Percentiles rank a stretch among this genome's conserved stretches.
Evolutionary conservation across 2,888 invertebrate species (phyloP).

Genomic region (Watsonalla binaria): DNA sequence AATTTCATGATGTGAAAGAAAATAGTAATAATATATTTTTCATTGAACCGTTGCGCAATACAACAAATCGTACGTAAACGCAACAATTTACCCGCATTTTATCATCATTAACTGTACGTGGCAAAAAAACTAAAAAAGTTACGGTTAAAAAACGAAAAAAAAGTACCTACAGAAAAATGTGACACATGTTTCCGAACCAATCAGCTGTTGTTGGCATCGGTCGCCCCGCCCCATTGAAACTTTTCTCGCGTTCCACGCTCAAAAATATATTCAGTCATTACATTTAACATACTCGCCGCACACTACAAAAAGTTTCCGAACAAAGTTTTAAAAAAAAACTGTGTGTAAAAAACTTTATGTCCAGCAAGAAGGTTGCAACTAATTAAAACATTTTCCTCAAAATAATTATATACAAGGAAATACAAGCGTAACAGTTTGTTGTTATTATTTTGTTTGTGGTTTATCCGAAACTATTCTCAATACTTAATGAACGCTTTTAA

Average conservation of each 20-base stretch:
- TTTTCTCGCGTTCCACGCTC: constrained; percentile 65
- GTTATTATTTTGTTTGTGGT: not conserved
- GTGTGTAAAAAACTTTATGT: not conserved
- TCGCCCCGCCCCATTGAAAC: constrained; percentile 67
- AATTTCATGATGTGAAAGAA: too few species aligned
- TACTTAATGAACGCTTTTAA: too few species aligned
- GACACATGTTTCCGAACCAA: constrained; percentile 69
- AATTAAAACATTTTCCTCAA: not conserved
- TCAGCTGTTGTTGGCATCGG: constrained; percentile 62
- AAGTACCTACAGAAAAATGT: constrained; percentile 69
- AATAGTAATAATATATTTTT: too few species aligned
- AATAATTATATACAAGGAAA: not conserved
- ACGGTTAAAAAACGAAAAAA: constrained; percentile 21
- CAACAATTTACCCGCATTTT: not conserved
- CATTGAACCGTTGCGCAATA: too few species aligned
- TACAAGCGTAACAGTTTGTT: not conserved
- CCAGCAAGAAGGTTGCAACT: too few species aligned
- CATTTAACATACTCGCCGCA: constrained; percentile 33
- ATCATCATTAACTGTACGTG: constrained; percentile 6
- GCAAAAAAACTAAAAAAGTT: constrained; percentile 10
- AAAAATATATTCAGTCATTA: constrained; percentile 58
- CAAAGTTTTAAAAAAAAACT: not conserved
- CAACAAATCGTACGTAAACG: too few species aligned
- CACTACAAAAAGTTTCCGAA: constrained; percentile 20
- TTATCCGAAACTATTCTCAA: not conserved